These are phyloP conservation scores for Rhynchomys soricoides DNA, from an alignment of 2,113 vertebrate species.

Conservation along the genomic window DNA sequence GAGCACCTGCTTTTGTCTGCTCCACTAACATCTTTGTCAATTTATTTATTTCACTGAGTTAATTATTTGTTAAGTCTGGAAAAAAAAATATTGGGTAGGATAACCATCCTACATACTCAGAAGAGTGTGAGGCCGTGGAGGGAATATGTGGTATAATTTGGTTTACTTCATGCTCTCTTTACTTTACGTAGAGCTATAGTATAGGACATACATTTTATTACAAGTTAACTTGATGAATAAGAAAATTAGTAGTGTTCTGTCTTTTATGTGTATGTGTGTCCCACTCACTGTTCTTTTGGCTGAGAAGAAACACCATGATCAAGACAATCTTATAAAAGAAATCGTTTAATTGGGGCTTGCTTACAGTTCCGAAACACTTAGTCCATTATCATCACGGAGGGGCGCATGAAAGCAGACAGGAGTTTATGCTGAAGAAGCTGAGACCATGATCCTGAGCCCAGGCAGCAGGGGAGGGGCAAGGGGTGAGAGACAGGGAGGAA, in stretches of 20 bases:
- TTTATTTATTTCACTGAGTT: neutral
- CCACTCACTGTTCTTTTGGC: neutral
- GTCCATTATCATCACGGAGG: neutral
- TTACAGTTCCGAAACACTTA: neutral
- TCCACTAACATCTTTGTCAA: neutral
- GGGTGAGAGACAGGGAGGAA: rapidly evolving
- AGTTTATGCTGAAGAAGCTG: neutral
- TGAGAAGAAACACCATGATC: neutral
- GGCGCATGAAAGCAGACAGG: neutral
- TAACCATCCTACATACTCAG: no score
- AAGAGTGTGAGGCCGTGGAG: neutral
- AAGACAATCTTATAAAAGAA: neutral
- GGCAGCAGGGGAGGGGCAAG: neutral
- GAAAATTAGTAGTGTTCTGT: neutral
- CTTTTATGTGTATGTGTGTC: neutral
- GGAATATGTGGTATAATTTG: neutral
- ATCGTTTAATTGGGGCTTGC: neutral
- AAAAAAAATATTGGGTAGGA: neutral
- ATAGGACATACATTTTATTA: neutral
- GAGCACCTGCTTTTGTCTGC: neutral
- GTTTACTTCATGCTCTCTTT: neutral
- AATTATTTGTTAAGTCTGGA: neutral
- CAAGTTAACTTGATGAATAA: neutral
- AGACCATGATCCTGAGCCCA: neutral
- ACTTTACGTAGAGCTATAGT: neutral